Conservation (phyloP, 2,797 vertebrate genomes). For the Hemibagrus guttatus region DNA sequence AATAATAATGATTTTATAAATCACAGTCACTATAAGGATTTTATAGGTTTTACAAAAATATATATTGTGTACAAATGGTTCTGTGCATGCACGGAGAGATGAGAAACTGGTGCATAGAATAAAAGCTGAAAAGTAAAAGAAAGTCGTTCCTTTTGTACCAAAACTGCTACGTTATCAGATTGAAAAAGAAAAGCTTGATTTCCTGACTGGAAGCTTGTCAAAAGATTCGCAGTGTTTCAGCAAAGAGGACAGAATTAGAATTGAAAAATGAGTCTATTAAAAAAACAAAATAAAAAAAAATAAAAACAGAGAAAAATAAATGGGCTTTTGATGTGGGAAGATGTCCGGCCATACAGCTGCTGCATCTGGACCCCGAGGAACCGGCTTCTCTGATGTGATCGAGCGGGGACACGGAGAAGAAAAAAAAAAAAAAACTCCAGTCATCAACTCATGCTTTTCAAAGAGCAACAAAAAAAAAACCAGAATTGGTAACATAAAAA, state of each 20-base stretch:
- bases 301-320: slow-evolving; percentile 28
- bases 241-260: slow-evolving; percentile 36
- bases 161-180: neutral
- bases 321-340: slow-evolving; percentile 52
- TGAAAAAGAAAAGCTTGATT: neutral
- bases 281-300: too few species aligned
- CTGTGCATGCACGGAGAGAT: neutral
- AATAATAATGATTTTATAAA: too few species aligned
- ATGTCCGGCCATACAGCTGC: slow-evolving; percentile 49
- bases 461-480: slow-evolving; percentile 63
- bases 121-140: slow-evolving; percentile 7
- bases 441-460: slow-evolving; percentile 70
- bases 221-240: slow-evolving; percentile 3
- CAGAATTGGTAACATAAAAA: slow-evolving; percentile 28
- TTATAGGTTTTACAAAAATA: neutral
- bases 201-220: slow-evolving; percentile 6
- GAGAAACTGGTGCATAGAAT: neutral
- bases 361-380: slow-evolving; percentile 42
- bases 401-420: slow-evolving; percentile 61
- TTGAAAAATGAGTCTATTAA: slow-evolving; percentile 12
- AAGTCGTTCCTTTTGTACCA: neutral
- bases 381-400: slow-evolving; percentile 60
- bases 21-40: neutral
- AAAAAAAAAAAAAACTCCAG: slow-evolving; percentile 56
- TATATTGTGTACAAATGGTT: neutral